Evolutionary conservation across 1,140 invertebrate species (phyloP).

Genomic region (Polyergus mexicanus): DNA sequence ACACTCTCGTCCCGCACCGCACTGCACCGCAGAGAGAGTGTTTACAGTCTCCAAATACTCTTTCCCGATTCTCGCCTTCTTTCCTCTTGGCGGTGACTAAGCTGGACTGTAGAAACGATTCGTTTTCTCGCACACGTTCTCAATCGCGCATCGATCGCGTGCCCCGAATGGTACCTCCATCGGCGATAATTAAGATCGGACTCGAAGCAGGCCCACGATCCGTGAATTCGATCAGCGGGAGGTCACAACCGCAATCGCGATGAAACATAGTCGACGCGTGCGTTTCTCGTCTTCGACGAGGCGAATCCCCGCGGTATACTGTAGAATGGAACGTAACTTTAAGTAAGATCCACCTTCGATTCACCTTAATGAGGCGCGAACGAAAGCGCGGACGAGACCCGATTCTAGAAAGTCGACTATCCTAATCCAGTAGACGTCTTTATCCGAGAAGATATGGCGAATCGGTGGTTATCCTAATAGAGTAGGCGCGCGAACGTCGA

Average conservation of each 20-base stretch:
- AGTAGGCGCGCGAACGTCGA: slow-evolving; percentile 22
- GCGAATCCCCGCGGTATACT: neutral
- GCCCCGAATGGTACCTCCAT: slow-evolving; percentile 9
- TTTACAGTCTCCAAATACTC: slow-evolving; percentile 71
- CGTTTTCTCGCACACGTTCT: neutral
- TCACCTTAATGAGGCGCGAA: slow-evolving; percentile 47
- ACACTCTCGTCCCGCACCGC: slow-evolving; percentile 23
- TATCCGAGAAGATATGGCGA: slow-evolving; percentile 27
- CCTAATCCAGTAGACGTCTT: slow-evolving; percentile 9
- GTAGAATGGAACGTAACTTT: slow-evolving; percentile 40
- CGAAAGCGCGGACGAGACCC: neutral
- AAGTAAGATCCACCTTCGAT: slow-evolving; percentile 45
- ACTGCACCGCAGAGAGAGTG: slow-evolving; percentile 32
- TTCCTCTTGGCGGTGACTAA: slow-evolving; percentile 64
- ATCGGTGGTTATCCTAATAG: slow-evolving; percentile 59
- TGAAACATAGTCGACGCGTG: neutral
- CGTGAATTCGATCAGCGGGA: slow-evolving; percentile 33
- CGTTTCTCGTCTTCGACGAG: neutral
- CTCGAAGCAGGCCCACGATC: neutral
- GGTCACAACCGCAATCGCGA: neutral
- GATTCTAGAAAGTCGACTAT: slow-evolving; percentile 49
- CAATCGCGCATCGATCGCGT: slow-evolving; percentile 14
- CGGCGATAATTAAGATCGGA: slow-evolving; percentile 35
- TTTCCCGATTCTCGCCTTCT: slow-evolving; percentile 7
- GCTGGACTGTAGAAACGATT: slow-evolving; percentile 15